Evolutionary conservation across 2,113 vertebrate genomes (phyloP).

Genomic region (Cebus imitator): DNA sequence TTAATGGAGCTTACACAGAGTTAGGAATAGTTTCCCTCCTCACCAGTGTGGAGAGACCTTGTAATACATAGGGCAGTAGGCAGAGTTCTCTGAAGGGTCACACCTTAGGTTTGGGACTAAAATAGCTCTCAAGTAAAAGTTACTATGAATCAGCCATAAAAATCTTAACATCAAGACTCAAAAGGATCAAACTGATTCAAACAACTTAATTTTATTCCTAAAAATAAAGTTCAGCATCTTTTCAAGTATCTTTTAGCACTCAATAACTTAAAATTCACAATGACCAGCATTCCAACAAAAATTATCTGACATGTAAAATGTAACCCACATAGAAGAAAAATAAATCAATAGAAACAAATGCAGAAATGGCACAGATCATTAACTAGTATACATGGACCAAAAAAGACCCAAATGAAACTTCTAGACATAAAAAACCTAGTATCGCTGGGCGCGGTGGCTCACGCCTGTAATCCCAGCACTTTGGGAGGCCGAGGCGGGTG

Average conservation of each 20-base stretch:
- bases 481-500: no score
- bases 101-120: not conserved
- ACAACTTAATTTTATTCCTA: not conserved
- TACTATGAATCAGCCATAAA: not conserved
- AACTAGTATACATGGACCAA: not conserved
- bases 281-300: not conserved
- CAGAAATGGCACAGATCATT: not conserved
- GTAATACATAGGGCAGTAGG: not conserved
- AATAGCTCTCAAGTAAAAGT: not conserved
- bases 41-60: not conserved
- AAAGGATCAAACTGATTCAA: not conserved
- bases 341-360: not conserved
- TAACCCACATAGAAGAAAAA: not conserved
- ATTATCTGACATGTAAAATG: not conserved
- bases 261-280: not conserved
- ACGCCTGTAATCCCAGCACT: no score
- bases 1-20: not conserved
- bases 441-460: no score
- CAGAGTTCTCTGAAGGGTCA: not conserved
- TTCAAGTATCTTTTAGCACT: not conserved
- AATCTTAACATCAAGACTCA: constrained; percentile 4
- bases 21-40: not conserved
- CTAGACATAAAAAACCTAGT: not conserved
- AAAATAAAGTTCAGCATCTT: not conserved
- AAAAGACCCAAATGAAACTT: constrained; percentile 23